Evolutionary conservation across 2,888 invertebrate species (phyloP).

Genomic region (Agrochola macilenta): DNA sequence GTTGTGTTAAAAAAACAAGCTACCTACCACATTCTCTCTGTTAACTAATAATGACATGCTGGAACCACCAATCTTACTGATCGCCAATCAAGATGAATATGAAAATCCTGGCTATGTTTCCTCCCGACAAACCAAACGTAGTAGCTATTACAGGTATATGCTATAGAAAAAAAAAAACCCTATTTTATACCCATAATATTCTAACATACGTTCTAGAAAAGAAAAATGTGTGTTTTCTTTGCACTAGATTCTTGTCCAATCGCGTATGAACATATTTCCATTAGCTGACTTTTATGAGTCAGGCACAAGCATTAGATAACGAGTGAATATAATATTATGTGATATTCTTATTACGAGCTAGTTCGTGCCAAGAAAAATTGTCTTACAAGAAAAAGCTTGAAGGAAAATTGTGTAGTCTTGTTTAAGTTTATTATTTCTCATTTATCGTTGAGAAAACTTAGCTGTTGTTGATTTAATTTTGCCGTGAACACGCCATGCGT

Average conservation of each 20-base stretch:
- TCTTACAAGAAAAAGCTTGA: conserved; percentile 7
- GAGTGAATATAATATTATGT: conserved; percentile 22
- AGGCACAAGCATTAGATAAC: conserved; percentile 26
- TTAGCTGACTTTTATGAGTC: conserved; percentile 38
- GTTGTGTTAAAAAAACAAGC: not conserved
- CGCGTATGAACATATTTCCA: conserved; percentile 31
- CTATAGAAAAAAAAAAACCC: not conserved
- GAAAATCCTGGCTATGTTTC: not conserved
- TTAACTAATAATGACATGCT: not conserved
- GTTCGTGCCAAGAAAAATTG: conserved; percentile 31
- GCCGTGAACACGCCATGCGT: not conserved
- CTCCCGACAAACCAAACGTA: not conserved
- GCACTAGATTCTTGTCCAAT: conserved; percentile 34
- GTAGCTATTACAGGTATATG: not conserved
- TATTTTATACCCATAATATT: conserved; percentile 2
- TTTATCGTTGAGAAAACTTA: not conserved
- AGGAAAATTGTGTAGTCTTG: not conserved
- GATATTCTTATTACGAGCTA: conserved; percentile 29
- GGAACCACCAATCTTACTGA: not conserved
- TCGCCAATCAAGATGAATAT: not conserved
- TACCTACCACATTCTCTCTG: not conserved
- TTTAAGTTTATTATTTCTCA: not conserved
- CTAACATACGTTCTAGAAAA: not conserved
- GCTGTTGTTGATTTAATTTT: not conserved
- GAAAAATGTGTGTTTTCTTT: conserved; percentile 11